Conservation (phyloP, 2,113 vertebrate species). For the Hystrix brachyura region DNA sequence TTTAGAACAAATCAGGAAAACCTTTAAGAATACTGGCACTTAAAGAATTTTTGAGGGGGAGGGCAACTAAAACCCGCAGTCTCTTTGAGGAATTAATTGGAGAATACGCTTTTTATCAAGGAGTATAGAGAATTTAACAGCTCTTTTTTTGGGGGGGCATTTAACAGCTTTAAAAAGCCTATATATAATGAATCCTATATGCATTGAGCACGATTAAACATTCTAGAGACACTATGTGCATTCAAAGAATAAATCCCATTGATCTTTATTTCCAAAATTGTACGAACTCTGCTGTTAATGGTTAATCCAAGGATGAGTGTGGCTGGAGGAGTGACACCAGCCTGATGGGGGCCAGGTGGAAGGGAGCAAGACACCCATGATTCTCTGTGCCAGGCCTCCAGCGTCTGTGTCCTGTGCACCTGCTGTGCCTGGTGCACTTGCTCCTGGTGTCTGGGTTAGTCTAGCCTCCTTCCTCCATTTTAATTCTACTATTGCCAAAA, state of each 20-base stretch:
- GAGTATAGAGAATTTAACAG: background rate
- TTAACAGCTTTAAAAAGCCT: background rate
- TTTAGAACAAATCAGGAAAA: conserved; percentile 52
- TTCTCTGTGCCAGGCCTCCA: background rate
- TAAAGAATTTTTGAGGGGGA: conserved; percentile 32
- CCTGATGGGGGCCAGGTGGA: background rate
- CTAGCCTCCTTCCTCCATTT: background rate
- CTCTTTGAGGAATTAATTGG: conserved; percentile 41
- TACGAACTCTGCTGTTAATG: background rate
- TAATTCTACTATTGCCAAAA: background rate
- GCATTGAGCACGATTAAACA: background rate
- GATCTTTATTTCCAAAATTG: background rate
- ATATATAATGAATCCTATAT: background rate
- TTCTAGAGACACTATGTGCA: background rate
- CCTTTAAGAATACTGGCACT: conserved; percentile 45
- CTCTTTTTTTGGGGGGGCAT: background rate
- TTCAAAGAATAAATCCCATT: background rate
- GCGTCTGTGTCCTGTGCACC: background rate
- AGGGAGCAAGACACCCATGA: no score
- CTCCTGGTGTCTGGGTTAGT: background rate
- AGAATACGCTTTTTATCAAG: conserved; percentile 28
- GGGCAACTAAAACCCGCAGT: background rate
- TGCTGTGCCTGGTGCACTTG: background rate
- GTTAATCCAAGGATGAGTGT: background rate
- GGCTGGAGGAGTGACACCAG: no score